Evolutionary conservation across 2,113 vertebrate genomes (phyloP), one percentile per base, ranked within the genome.

Genomic region (Cygnus atratus): DNA sequence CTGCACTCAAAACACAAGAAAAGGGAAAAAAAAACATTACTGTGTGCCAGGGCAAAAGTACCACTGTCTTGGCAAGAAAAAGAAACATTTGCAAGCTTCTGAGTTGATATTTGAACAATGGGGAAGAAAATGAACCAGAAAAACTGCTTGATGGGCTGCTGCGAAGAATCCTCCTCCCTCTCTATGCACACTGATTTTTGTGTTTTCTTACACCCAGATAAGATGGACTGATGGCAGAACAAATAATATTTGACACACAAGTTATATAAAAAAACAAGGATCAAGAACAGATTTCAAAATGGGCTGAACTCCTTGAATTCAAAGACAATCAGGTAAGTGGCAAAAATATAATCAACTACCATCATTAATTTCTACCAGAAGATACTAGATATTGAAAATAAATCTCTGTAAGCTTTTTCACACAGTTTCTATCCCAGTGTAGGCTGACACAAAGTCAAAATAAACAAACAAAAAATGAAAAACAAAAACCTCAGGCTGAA

Each of bases 41-140:
- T 91, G 61, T 97, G 93, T 97, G 95, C 95, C 87, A 87, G 93
- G 88, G 93, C 95, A 92, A 95, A 95, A 96, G 95, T 77, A 92
- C 62, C 93, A 91, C 93, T 87, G 57, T 85, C 87, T 95, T 96
- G 96, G 93, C 95, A 94, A 96, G 93, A 82, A 90, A 94, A 87
- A 84, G 88, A 92, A 95, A 93, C 86, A 94, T 95, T 96, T 96
- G 96, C 88, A 92, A 92, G 86, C 86, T 93, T 95, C 92, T 25
- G 68, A 93, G 94, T 57, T 86, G 43, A 29, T 92, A 75, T 79
- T 82, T 6, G 4, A 96, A 96, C 93, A 95, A 92, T 82, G 17
- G 55, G 41, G 58, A 96, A 96, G 96, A 96, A 95, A 96, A 97
- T 94, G 13, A 96, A 94, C 80, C 72, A 87, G 65, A 78, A 92